These are phyloP conservation scores for Platerodrilus igneus DNA, from an alignment of 2,888 invertebrate species.

Conservation along the genomic window DNA sequence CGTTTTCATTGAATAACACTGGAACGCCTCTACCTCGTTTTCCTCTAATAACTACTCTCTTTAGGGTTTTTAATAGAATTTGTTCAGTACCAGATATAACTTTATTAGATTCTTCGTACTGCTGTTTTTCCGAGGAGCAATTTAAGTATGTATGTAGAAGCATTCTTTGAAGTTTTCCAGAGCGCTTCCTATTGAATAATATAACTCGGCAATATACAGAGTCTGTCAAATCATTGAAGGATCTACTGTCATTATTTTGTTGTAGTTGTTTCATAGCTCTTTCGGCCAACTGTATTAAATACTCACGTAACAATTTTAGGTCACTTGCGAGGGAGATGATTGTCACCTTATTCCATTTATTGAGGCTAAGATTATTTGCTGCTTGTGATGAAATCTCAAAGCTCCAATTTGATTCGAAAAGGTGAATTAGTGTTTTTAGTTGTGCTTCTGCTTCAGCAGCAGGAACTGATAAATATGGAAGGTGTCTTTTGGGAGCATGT, in stretches of 20 bases:
- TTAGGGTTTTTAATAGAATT: constrained; percentile 1
- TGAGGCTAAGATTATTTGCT: constrained; percentile 12
- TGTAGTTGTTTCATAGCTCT: too few relatives aligned
- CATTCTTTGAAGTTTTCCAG: constrained; percentile 19
- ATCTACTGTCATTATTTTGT: neutral
- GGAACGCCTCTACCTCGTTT: constrained; percentile 19
- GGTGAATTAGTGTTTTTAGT: constrained; percentile 16
- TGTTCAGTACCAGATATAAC: constrained; percentile 4
- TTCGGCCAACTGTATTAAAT: constrained; percentile 10
- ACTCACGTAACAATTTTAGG: constrained; percentile 18
- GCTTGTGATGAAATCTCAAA: constrained; percentile 20
- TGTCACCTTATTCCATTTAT: constrained; percentile 21
- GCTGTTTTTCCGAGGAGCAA: neutral
- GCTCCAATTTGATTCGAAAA: constrained; percentile 17
- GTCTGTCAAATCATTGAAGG: constrained; percentile 15
- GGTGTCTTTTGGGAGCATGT: constrained; percentile 10
- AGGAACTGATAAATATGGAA: neutral
- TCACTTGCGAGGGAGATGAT: constrained; percentile 17
- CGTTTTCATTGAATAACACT: constrained; percentile 14
- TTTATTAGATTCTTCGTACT: constrained; percentile 7
- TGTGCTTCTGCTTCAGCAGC: constrained; percentile 18
- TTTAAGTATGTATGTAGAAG: constrained; percentile 7
- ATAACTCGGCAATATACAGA: constrained; percentile 16
- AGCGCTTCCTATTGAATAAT: constrained; percentile 20
- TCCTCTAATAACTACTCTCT: constrained; percentile 16